phyloP scores from a whole-genome alignment of 1,140 invertebrate genomes.

The Conopomorpha cramerella region DNA sequence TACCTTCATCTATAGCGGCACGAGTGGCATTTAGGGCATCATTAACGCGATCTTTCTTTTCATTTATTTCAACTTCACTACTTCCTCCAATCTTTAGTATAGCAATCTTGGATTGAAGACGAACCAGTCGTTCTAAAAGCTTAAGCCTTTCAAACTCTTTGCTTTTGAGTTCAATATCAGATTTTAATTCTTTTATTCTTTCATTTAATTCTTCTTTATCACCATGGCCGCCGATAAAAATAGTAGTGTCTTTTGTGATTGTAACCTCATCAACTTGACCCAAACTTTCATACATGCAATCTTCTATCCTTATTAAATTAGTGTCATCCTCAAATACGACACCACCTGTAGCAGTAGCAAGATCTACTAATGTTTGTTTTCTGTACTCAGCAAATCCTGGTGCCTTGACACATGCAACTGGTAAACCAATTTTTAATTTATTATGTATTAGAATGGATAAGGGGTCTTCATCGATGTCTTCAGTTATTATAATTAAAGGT shows the following conservation, averaged over 20 bases:
- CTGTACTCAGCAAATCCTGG: slow-evolving; percentile 98
- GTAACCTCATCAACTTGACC: slow-evolving; percentile 91
- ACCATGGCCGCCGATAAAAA: slow-evolving; percentile 62
- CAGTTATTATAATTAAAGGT: slow-evolving; percentile 78
- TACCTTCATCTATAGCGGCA: slow-evolving; percentile 26
- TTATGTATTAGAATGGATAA: slow-evolving; percentile 77
- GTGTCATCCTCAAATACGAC: slow-evolving; percentile 96
- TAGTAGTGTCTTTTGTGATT: slow-evolving; percentile 85
- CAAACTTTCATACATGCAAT: slow-evolving; percentile 82
- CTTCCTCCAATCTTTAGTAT: slow-evolving; percentile 23
- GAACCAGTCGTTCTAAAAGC: slow-evolving; percentile 73
- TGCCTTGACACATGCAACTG: slow-evolving; percentile 96
- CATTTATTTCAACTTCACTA: slow-evolving; percentile 26
- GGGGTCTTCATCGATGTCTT: slow-evolving; percentile 82
- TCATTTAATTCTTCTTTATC: slow-evolving; percentile 64
- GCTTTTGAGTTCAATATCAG: slow-evolving; percentile 68
- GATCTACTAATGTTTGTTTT: slow-evolving; percentile 92
- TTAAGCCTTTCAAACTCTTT: slow-evolving; percentile 80
- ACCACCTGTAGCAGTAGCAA: slow-evolving; percentile 95
- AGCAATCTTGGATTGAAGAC: slow-evolving; percentile 72
- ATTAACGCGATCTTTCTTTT: slow-evolving; percentile 31
- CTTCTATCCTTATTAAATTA: slow-evolving; percentile 93
- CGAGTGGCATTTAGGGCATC: slow-evolving; percentile 29
- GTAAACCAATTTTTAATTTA: slow-evolving; percentile 89
- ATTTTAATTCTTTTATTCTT: slow-evolving; percentile 67